Conservation (phyloP, 2,113 vertebrate species). For the Actenoides lindsayi region DNA sequence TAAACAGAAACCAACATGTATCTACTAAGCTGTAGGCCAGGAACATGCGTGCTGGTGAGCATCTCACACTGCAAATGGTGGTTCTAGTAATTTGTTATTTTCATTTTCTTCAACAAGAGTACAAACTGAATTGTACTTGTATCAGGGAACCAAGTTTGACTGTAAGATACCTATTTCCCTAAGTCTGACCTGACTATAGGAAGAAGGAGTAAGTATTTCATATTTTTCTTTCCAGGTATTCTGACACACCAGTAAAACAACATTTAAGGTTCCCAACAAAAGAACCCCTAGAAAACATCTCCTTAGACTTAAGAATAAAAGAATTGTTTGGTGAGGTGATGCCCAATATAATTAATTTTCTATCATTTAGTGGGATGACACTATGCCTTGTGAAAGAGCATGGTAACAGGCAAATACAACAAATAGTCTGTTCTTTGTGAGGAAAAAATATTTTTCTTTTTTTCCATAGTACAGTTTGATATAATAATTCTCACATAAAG, state of each 20-base stretch:
- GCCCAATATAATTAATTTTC: background rate
- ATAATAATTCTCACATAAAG: background rate
- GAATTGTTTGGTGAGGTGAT: background rate
- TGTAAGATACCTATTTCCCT: background rate
- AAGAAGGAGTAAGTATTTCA: background rate
- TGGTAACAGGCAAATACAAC: background rate
- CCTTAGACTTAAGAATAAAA: background rate
- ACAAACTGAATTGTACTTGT: background rate
- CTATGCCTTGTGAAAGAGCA: accelerated
- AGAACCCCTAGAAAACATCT: background rate
- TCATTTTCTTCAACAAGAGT: background rate
- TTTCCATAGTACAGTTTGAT: background rate
- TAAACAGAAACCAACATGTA: background rate
- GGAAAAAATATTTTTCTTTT: accelerated
- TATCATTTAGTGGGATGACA: background rate
- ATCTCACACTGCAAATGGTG: background rate
- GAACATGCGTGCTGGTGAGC: background rate
- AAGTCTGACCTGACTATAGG: background rate
- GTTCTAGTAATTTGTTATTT: background rate
- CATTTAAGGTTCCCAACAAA: background rate
- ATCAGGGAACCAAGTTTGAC: background rate
- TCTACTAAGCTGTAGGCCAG: background rate
- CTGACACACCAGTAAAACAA: background rate
- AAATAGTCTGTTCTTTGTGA: background rate
- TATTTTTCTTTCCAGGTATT: background rate